Base-by-base conservation (phyloP, 2,797 vertebrate genomes). In the Syngnathus rostellatus region DNA sequence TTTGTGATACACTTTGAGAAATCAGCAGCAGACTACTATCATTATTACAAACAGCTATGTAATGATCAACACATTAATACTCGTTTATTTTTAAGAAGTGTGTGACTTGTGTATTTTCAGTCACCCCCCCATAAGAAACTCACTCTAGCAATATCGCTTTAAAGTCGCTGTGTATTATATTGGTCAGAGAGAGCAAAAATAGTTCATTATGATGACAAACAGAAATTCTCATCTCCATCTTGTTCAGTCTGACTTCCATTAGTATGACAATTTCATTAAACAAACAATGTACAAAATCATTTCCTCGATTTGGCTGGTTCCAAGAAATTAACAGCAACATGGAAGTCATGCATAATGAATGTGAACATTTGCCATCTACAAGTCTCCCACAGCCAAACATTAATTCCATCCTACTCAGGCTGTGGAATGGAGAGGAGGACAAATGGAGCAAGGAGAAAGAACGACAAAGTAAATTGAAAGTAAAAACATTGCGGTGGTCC, bases 311-410 rank as follows among this genome's bases (percentile, higher is more conserved):
- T 88, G 83, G 79, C 82, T 77, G 82, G 82, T 86, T 87, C 86
- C 81, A 63, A 90, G 82, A 88, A 91, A 90, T 90, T 83, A 89
- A 90, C 86, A 80, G 85, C 81, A 89, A 87, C 83, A 88, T 83
- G 80, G 85, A 83, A 88, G 86, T 89, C 85, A 89, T 90, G 85
- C 85, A 89, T 89, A 90, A 91, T 90, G 83, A 88, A 90, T 91
- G 84, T 77, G 79, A 89, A 89, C 84, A 88, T 89, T 89, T 86
- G 84, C 85, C 81, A 86, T 86, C 83, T 87, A 86, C 86, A 89
- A 83, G 84, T 81, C 81, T 85, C 85, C 80, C 85, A 86, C 81
- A 87, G 84, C 86, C 84, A 83, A 81, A 81, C 81, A 82, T 87
- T 87, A 88, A 91, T 90, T 88, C 74, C 86, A 79, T 79, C 85